A percentile compares a stretch with the other conserved stretches of the same genome.
Evolutionary conservation across 2,888 invertebrate genomes (phyloP).

Genomic region (Eristalinus aeneus): DNA sequence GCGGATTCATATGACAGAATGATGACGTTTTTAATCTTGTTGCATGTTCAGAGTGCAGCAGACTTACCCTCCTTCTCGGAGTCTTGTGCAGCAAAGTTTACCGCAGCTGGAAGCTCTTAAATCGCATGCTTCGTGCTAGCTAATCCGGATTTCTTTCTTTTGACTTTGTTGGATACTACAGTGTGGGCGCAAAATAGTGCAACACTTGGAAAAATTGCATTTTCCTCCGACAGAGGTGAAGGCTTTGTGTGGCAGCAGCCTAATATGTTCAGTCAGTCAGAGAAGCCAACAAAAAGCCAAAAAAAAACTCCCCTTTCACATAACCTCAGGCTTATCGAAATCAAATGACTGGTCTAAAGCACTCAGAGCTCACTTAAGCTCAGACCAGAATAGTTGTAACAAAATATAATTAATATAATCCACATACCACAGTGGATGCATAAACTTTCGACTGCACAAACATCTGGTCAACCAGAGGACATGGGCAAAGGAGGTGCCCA

Average conservation of each 20-base stretch:
- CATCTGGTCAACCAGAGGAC: not conserved
- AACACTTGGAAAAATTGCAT: not conserved
- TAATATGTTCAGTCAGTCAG: too few species aligned
- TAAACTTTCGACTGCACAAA: not conserved
- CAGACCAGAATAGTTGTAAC: not conserved
- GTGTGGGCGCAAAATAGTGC: not conserved
- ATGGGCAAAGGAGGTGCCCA: conserved; percentile 19
- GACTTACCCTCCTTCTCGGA: not conserved
- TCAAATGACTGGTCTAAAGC: not conserved
- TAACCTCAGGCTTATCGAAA: not conserved
- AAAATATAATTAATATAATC: conserved; percentile 10
- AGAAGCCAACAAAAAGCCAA: not conserved
- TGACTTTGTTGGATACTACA: not conserved
- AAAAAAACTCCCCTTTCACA: not conserved
- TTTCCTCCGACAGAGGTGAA: too few species aligned
- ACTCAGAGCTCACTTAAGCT: not conserved
- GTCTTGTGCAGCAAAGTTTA: conserved; percentile 47
- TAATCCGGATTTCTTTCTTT: conserved; percentile 75
- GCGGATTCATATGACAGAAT: not conserved
- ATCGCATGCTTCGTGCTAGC: conserved; percentile 81
- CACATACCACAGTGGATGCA: not conserved
- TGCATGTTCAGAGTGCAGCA: not conserved
- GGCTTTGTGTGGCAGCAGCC: too few species aligned
- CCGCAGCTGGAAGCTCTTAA: conserved; percentile 78
- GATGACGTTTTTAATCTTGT: conserved; percentile 6